Percentiles rank a stretch among this genome's conserved stretches.
Conservation (phyloP, 1,140 invertebrate species). For the Brachionus manjavacas region DNA sequence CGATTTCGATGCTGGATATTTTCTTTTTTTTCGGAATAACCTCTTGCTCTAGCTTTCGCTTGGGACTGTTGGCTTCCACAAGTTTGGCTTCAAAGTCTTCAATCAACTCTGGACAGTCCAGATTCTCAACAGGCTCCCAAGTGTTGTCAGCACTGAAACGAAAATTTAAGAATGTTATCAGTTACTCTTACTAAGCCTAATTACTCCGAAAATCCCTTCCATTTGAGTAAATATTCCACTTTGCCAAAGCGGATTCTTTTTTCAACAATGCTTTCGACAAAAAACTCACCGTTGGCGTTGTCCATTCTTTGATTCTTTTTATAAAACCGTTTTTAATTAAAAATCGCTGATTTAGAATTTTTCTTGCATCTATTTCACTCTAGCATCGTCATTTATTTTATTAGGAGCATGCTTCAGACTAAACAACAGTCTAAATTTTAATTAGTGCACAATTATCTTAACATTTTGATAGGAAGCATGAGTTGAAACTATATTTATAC, state of each 20-base stretch:
- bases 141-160: constrained; percentile 4
- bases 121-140: constrained; percentile 58
- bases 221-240: constrained; percentile 82
- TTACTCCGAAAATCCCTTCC: constrained; percentile 73
- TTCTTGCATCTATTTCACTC: neutral
- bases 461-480: neutral
- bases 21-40: constrained; percentile 31
- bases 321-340: neutral
- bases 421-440: neutral
- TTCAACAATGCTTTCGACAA: constrained; percentile 83
- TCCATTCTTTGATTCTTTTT: neutral
- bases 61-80: constrained; percentile 49
- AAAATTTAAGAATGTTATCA: neutral
- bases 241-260: constrained; percentile 71
- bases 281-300: constrained; percentile 71
- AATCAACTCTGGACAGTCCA: constrained; percentile 87
- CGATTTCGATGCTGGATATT: neutral
- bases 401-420: neutral
- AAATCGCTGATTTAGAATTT: neutral
- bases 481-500: too few relatives aligned
- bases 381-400: neutral
- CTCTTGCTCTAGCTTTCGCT: constrained; percentile 48
- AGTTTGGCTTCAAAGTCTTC: constrained; percentile 71
- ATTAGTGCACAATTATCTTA: neutral
- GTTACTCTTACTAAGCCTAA: neutral